Base-by-base conservation (phyloP, 2,888 invertebrate genomes). In the Nymphalis c-album region DNA sequence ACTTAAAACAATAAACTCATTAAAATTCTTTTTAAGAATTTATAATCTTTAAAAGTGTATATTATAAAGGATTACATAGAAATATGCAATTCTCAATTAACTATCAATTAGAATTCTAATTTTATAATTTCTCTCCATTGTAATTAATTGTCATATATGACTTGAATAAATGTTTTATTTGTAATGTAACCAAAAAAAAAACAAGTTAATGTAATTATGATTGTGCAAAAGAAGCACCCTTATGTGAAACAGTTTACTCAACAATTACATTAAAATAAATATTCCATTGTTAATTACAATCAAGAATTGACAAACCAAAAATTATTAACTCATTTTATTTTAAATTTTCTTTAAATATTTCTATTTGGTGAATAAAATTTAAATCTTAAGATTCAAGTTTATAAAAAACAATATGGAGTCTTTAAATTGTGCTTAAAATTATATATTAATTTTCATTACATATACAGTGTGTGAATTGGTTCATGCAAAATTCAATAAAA, bases 191-290 rank as follows among this genome's bases (percentile, higher is more conserved):
- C 4, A 55, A 26, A 26, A 17, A 13, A 26, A 31, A 31, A 17
- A 7, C 17, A 31, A 55, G 2, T 55, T 31, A 31, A 55, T 17
- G 17, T n/a, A 55, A 55, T 31, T 31, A 26, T 55, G 18, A 50
- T 17, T 2, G 78, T 82, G 81, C 79, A 72, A 60, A 10, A 26
- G 6, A 77, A 85, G 86, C 85, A 85, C 86, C 85, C 61, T 70
- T 78, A 18, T 58, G 50, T 46, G 26, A 6, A 5, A 6, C 6
- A 31, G 26, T 31, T 31, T 31, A 31, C 26, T 31, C 26, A 31
- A 22, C 22, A 22, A 22, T 22, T 22, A 22, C 22, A 22, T 22
- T 22, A 22, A 22, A 22, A 22, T 1, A 22, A 22, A 22, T 22
- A 22, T 22, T 22, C 2, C 22, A 22, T 1, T 22, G 22, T 6